Evolutionary conservation across 2,113 vertebrate genomes (phyloP), one percentile per base, ranked within the genome.

Genomic region (Corythaixoides concolor): DNA sequence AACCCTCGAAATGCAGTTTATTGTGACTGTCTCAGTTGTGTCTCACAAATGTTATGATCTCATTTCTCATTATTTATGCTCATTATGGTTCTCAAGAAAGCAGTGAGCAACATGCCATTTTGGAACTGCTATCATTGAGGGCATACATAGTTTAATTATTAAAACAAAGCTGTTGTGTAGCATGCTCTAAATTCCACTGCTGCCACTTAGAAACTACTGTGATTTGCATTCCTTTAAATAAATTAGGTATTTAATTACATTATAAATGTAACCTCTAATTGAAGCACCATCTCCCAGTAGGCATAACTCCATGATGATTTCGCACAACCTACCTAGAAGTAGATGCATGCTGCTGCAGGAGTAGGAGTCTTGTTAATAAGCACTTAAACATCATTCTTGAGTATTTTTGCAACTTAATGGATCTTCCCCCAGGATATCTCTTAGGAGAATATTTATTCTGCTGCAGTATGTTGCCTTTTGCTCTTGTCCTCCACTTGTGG

Each of bases 241-340:
- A 96, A 93, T 96, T 81, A 90, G 27, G 26, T 22, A 68, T 93
- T 96, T 96, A 97, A 95, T 97, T 96, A 94, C 94, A 93, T 97
- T 96, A 95, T 84, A 96, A 95, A 97, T 97, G 93, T 97, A 97
- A 68, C 53, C 39, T 85, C 41, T 94, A 95, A 96, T 94, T 95
- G 94, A 95, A 97, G 89, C 62, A 94, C 85, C 63, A 90, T 81
- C 53, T 85, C 89, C 82, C 85, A 77, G 88, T 75, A 88, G 89
- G 81, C 35, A 55, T 32, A 94, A 81, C 85, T 83, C 87, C 30
- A 33, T 20, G 74, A 91, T 43, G 21, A 84, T 68, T 95, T 88
- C 3, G 0, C 60, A 78, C 0, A 0, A 70, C n/a, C 75, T 88
- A 27, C 68, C 66, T 52, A 55, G 81, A 91, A 95, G 90, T 88